A percentile compares a stretch with the other conserved stretches of the same genome.
Evolutionary conservation across 2,113 vertebrate species (phyloP).

Genomic region (Tapirus terrestris): DNA sequence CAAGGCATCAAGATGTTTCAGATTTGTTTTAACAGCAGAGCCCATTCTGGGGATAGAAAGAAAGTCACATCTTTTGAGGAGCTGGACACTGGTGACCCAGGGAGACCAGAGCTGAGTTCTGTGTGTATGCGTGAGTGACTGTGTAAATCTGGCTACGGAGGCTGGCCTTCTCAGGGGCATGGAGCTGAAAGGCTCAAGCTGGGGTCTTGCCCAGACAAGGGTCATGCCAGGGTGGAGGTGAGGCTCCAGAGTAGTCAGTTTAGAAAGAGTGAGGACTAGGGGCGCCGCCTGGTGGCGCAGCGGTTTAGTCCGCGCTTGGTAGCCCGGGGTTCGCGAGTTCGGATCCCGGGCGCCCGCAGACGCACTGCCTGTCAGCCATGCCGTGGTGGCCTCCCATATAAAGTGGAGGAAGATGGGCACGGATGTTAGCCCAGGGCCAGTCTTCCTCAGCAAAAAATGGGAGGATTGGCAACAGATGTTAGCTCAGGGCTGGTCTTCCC

Average conservation of each 20-base stretch:
- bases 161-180: background rate
- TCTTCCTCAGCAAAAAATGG: no score
- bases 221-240: background rate
- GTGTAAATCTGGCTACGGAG: background rate
- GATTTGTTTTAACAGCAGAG: background rate
- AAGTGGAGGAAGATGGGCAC: no score
- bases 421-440: no score
- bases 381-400: no score
- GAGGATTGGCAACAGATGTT: no score
- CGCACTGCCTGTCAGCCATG: no score
- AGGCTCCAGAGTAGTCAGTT: background rate
- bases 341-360: no score
- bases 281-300: no score
- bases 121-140: background rate
- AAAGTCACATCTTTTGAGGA: background rate
- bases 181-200: background rate
- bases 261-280: background rate
- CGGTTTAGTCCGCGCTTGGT: no score
- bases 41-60: background rate
- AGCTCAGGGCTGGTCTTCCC: no score
- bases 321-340: no score
- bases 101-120: background rate
- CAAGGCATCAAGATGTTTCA: background rate
- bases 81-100: background rate
- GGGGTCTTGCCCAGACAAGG: background rate